A percentile compares a stretch with the other conserved stretches of the same genome.
Conservation (phyloP, 2,797 vertebrate species). For the Myiotriccus ornatus region DNA sequence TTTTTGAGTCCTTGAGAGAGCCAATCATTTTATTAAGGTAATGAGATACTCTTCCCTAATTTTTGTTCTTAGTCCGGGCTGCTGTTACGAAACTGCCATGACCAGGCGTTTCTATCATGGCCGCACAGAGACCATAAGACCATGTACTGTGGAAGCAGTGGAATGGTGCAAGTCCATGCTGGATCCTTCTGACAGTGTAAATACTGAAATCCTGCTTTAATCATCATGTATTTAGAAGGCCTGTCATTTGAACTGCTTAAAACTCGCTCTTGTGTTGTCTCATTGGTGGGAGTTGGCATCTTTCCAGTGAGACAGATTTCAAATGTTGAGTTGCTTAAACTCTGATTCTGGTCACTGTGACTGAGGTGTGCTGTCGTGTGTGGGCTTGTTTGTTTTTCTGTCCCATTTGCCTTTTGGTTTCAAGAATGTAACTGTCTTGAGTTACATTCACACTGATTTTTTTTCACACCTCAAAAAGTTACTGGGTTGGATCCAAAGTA, state of each 20-base stretch:
- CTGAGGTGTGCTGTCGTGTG: not conserved
- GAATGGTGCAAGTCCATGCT: slow-evolving; percentile 89
- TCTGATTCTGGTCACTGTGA: not conserved
- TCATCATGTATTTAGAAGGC: not conserved
- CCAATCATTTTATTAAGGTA: not conserved
- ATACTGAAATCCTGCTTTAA: slow-evolving; percentile 22
- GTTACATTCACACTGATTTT: not conserved
- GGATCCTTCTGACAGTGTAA: slow-evolving; percentile 80
- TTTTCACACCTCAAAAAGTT: not conserved
- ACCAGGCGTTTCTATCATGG: slow-evolving; percentile 93
- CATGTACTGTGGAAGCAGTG: slow-evolving; percentile 87
- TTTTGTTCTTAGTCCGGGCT: slow-evolving; percentile 80
- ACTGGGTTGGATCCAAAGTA: not conserved
- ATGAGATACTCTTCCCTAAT: not conserved
- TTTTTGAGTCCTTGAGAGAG: not conserved
- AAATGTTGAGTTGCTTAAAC: not conserved
- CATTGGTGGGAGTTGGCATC: not conserved
- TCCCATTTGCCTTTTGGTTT: not conserved
- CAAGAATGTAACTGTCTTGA: not conserved
- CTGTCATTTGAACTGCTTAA: not conserved
- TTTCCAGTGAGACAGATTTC: not conserved
- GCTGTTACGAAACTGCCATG: slow-evolving; percentile 94
- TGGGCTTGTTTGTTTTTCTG: not conserved
- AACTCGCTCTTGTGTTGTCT: not conserved
- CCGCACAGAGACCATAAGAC: slow-evolving; percentile 92